phyloP scores from a whole-genome alignment of 2,797 vertebrate species.

The Poeciliopsis turneri region DNA sequence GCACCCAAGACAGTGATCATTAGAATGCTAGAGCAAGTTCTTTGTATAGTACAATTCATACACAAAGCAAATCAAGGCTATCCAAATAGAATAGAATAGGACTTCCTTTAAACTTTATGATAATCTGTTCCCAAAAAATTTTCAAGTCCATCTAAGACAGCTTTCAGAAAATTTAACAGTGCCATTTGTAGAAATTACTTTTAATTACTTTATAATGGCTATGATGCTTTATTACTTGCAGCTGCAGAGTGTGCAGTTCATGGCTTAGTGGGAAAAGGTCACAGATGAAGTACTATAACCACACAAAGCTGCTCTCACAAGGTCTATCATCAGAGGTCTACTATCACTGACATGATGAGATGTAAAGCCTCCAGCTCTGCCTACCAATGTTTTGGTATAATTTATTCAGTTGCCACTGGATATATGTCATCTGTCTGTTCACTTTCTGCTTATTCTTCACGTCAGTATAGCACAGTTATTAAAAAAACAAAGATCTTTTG shows the following conservation, averaged over 20 bases:
- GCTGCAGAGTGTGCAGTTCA: conserved; percentile 53
- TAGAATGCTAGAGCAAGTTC: not conserved
- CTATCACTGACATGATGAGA: conserved; percentile 28
- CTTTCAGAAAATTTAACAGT: conserved; percentile 71
- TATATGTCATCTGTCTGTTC: conserved; percentile 13
- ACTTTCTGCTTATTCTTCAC: conserved; percentile 15
- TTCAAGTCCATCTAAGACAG: conserved; percentile 55
- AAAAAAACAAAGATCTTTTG: not conserved
- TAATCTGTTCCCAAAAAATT: conserved; percentile 73
- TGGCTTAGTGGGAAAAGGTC: conserved; percentile 42
- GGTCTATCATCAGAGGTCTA: conserved; percentile 37
- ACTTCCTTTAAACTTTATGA: conserved; percentile 66
- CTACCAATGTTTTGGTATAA: conserved; percentile 19
- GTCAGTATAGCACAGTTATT: conserved; percentile 12
- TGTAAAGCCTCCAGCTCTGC: conserved; percentile 31
- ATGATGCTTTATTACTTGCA: conserved; percentile 71
- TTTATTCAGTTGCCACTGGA: conserved; percentile 11
- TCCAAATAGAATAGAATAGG: conserved; percentile 54
- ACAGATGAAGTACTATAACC: conserved; percentile 45
- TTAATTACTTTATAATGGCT: conserved; percentile 80
- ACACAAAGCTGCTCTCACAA: conserved; percentile 45
- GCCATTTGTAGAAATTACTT: conserved; percentile 76
- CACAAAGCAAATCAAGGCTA: conserved; percentile 4
- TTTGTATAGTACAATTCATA: not conserved
- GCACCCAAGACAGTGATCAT: not conserved